Base-by-base conservation (phyloP, 1,140 invertebrate genomes). In the Condylostylus longicornis region DNA sequence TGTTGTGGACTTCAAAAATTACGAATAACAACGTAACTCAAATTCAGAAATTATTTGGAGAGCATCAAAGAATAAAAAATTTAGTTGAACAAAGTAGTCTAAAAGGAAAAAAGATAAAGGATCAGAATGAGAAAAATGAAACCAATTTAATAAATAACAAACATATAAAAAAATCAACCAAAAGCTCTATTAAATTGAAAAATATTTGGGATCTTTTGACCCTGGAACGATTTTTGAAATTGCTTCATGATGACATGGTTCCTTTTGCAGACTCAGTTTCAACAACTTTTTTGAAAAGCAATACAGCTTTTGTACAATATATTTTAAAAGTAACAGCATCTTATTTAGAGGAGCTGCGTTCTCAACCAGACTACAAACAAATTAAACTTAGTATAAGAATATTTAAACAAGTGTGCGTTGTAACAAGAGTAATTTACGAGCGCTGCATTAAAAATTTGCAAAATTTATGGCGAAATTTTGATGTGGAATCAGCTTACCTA, bases 401-500 rank as follows among this genome's bases (percentile, higher is more conserved):
- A 0, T 35, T 57, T 2, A 58, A 50, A 29, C 42, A 52, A 32
- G 12, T 59, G 6, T 53, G 52, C 2, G 53, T 60, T 6, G 54
- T 67, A 13, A 49, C 60, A 10, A 50, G 45, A 35, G 43, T 62
- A 17, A 33, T 67, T 1, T 66, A 63, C 41, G 53, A 60, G 30
- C 49, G 54, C 34, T 59, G 63, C 28, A 58, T 67, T 17, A 46
- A 46, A 21, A 47, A 53, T 22, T 32, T 59, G 37, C 42, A 52
- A 4, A 27, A 42, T 8, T n/a, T 58, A 3, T 57, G 52, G 52
- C 20, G 35, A 4, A 30, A 62, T 31, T 65, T 69, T 37, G 64
- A 72, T 44, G 42, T 61, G 38, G 46, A 54, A 18, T 57, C 58
- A 5, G 58, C 65, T 1, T 42, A 59, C 25, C 38, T 65, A 8